These are phyloP conservation scores for Tineola bisselliella DNA, from an alignment of 2,888 invertebrate species.

Conservation along the genomic window DNA sequence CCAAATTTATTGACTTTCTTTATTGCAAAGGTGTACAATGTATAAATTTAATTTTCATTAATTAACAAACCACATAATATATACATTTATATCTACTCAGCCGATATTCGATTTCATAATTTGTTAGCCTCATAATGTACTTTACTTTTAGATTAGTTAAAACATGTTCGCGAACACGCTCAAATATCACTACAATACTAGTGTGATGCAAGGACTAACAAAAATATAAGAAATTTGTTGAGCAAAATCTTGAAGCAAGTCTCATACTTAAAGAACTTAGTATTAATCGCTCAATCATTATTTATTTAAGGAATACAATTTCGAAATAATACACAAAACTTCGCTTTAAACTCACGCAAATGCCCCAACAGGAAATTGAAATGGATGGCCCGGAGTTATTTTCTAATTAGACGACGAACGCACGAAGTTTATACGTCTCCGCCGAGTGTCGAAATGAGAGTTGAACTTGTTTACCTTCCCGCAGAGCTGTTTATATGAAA, in stretches of 20 bases:
- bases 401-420: constrained; percentile 42
- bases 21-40: background rate
- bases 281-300: constrained; percentile 10
- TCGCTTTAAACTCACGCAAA: constrained; percentile 21
- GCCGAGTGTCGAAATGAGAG: constrained; percentile 54
- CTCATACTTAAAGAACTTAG: background rate
- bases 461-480: constrained; percentile 51
- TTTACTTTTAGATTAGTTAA: too few species aligned
- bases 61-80: too few species aligned
- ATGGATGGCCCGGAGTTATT: constrained; percentile 50
- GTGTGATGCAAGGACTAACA: background rate
- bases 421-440: constrained; percentile 46
- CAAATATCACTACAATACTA: background rate
- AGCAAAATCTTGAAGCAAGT: background rate
- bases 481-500: constrained; percentile 48
- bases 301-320: constrained; percentile 5
- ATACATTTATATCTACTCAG: too few species aligned
- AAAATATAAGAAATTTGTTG: background rate
- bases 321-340: constrained; percentile 15
- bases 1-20: background rate
- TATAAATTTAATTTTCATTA: too few species aligned
- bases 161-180: too few species aligned
- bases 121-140: too few species aligned
- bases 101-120: too few species aligned
- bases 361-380: constrained; percentile 44